Evolutionary conservation across 1,140 invertebrate genomes (phyloP).

Genomic region (Drosophila guanche): DNA sequence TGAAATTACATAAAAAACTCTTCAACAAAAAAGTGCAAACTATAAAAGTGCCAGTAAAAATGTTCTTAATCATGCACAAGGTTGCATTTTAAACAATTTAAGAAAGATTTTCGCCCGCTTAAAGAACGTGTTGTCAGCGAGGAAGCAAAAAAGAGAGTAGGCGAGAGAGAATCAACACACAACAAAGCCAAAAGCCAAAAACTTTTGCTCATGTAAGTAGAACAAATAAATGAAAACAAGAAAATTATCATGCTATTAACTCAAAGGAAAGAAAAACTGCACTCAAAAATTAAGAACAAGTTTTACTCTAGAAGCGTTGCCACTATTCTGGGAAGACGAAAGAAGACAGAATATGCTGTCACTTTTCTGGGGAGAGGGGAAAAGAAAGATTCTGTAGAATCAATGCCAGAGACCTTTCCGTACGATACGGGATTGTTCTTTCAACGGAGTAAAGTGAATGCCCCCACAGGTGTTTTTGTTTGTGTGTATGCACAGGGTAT

Average conservation of each 20-base stretch:
- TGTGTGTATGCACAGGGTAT: too few species aligned
- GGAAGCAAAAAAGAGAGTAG: conserved; percentile 7
- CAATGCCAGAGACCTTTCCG: too few species aligned
- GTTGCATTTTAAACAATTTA: conserved; percentile 65
- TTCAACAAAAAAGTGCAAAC: conserved; percentile 22
- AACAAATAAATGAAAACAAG: conserved; percentile 16
- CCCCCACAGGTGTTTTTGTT: too few species aligned
- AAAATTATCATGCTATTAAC: conserved; percentile 71
- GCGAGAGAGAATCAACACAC: conserved; percentile 26
- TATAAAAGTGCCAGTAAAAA: conserved; percentile 54
- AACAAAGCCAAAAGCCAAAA: conserved; percentile 27
- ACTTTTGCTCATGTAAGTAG: conserved; percentile 62
- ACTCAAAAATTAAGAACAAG: conserved; percentile 30
- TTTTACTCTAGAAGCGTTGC: conserved; percentile 2
- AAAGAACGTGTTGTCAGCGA: conserved; percentile 53
- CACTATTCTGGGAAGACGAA: too few species aligned
- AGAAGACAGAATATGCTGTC: too few species aligned
- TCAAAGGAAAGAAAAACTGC: conserved; percentile 18
- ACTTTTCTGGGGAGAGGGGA: too few species aligned
- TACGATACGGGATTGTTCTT: too few species aligned
- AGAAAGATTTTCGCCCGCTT: conserved; percentile 45
- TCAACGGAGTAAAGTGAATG: too few species aligned
- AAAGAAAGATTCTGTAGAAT: too few species aligned
- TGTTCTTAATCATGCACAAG: conserved; percentile 52
- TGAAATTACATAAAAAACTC: not conserved